Evolutionary conservation across 2,888 invertebrate species (phyloP).

Genomic region (Tetropium fuscum): DNA sequence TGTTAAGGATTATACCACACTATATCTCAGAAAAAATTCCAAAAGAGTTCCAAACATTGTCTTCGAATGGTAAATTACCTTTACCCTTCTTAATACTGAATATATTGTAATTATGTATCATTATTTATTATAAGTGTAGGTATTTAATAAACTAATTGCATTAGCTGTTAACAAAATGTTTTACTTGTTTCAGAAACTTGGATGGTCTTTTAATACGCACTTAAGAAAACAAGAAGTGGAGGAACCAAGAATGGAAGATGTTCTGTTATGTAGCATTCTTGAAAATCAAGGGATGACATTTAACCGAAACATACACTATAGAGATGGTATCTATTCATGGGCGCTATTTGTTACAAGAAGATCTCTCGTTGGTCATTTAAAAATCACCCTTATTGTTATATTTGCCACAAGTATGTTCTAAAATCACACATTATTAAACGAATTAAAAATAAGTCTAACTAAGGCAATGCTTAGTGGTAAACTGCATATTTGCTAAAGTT

Average conservation of each 20-base stretch:
- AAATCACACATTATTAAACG: conserved; percentile 34
- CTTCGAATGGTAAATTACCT: no score
- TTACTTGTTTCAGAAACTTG: conserved; percentile 37
- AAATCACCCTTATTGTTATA: conserved; percentile 36
- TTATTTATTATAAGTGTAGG: no score
- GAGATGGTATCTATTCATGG: conserved; percentile 24
- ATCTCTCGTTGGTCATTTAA: conserved; percentile 36
- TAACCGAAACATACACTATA: neutral
- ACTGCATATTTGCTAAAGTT: conserved; percentile 23
- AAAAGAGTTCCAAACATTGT: no score
- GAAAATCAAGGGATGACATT: conserved; percentile 4
- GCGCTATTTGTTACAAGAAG: conserved; percentile 37
- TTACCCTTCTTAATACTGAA: no score
- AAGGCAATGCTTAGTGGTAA: conserved; percentile 27
- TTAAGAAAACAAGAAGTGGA: conserved; percentile 26
- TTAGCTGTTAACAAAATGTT: no score
- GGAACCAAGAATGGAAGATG: conserved; percentile 25
- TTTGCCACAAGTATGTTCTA: conserved; percentile 42
- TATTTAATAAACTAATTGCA: no score
- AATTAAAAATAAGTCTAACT: conserved; percentile 25
- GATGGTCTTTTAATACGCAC: conserved; percentile 28
- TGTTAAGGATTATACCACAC: no score
- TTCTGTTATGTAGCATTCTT: neutral
- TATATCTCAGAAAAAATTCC: no score
- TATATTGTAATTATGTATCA: no score